Evolutionary conservation across 2,797 vertebrate species (phyloP).

Genomic region (Silurus aristotelis): DNA sequence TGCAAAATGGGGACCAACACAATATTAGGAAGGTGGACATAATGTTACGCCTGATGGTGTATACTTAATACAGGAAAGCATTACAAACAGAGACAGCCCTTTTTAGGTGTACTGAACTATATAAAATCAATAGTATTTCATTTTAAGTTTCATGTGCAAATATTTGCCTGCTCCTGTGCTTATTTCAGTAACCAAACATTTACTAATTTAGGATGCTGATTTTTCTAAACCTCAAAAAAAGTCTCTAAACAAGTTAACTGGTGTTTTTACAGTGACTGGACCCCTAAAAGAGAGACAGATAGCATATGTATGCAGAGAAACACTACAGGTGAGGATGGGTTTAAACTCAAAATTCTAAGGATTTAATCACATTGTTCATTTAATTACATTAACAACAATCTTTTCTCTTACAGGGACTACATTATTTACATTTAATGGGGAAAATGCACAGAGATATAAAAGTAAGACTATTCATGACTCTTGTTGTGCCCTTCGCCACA

Average conservation of each 20-base stretch:
- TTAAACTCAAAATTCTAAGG: neutral
- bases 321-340: conserved; percentile 78
- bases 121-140: too few relatives aligned
- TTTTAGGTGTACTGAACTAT: too few relatives aligned
- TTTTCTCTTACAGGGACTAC: conserved; percentile 75
- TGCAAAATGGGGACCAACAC: too few relatives aligned
- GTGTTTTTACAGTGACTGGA: conserved; percentile 77
- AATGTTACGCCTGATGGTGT: too few relatives aligned
- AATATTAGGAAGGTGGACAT: too few relatives aligned
- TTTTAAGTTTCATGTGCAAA: too few relatives aligned
- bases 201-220: neutral
- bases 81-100: too few relatives aligned
- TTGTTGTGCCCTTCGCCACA: neutral
- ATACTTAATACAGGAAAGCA: too few relatives aligned
- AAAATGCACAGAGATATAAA: conserved; percentile 93
- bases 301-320: conserved; percentile 86
- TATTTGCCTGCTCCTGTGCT: too few relatives aligned
- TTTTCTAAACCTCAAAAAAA: conserved; percentile 2
- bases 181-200: neutral
- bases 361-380: neutral
- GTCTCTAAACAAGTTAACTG: conserved; percentile 29
- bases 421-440: conserved; percentile 83
- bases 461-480: conserved; percentile 65
- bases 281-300: conserved; percentile 88
- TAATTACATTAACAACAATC: neutral